phyloP scores from a whole-genome alignment of 2,888 invertebrate species.

The Phoenoteleia sp. region DNA sequence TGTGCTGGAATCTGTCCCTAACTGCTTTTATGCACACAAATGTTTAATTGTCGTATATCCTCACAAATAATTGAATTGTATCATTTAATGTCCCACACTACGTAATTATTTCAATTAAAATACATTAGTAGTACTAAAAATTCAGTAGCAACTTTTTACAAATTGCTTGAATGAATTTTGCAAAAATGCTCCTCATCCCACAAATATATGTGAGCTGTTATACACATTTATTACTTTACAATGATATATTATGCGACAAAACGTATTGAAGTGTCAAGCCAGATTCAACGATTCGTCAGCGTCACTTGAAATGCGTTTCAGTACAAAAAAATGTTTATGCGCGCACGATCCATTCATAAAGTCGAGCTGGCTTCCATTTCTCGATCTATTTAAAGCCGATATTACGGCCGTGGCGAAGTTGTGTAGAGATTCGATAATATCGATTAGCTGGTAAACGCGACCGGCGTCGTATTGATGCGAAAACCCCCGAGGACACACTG shows the following conservation, averaged over 20 bases:
- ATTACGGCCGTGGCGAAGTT: constrained; percentile 14
- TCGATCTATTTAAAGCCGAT: constrained; percentile 42
- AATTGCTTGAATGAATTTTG: no score
- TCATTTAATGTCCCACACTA: no score
- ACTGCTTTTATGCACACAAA: no score
- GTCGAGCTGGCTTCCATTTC: no score
- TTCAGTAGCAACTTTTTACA: no score
- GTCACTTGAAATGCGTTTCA: constrained; percentile 13
- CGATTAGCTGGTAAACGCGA: constrained; percentile 54
- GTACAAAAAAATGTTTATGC: constrained; percentile 34
- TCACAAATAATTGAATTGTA: no score
- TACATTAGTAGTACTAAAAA: no score
- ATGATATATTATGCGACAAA: constrained; percentile 26
- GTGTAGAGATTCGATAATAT: constrained; percentile 60
- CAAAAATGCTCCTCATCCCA: no score
- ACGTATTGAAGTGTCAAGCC: constrained; percentile 25
- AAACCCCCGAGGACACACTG: constrained; percentile 52
- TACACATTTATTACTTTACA: constrained; percentile 8
- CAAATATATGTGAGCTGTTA: no score
- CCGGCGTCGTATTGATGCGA: constrained; percentile 62
- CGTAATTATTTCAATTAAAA: no score
- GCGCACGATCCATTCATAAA: neutral
- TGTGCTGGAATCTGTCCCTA: no score
- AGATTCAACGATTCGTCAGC: constrained; percentile 12
- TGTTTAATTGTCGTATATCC: no score